Evolutionary conservation across 2,888 invertebrate genomes (phyloP), one percentile per base, ranked within the genome.

Genomic region (Rhagophthalmus giganteus): DNA sequence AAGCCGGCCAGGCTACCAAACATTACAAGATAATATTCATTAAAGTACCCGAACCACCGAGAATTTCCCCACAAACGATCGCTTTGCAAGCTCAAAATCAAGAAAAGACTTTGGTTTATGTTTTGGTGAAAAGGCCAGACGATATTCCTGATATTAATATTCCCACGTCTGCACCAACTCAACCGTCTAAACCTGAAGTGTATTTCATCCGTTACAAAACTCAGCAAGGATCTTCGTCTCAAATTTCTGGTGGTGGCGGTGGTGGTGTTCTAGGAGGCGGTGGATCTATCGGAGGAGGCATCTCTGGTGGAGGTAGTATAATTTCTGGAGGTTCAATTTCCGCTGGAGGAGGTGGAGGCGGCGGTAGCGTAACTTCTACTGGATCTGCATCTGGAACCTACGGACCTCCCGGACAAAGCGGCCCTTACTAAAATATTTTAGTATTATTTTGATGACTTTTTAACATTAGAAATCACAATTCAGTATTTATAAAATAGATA

Each of bases 21-120:
- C 88, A 90, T 74, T 89, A 90, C 81, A 90, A 90, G 72, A 90
- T 90, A 72, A 89, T 90, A 76, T 90, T 90, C 81, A 90, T 90
- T 75, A 90, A 90, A 80, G 89, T 89, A 40, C 90, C 90, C 62
- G 82, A 88, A 60, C 83, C 87, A 53, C 88, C 89, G 39, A 82
- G 87, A 50, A 88, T 88, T 38, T 83, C 85, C 55, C 88, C 84
- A 1, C 90, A 90, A 56, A 81, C 86, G 59, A 88, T 90, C 59
- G 88, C 90, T 16, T 74, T 86, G 20, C 86, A 88, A 72, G 83
- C 85, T 53, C 90, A 90, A 71, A 88, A 90, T 74, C 88, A 90
- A 77, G 89, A 90, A 74, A 92, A 91, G 79, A 92, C 91, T 41
- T 81, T 91, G 59, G 90, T 91, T 65, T 92, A 92, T 77, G 92